Conservation (phyloP, 1,140 invertebrate genomes). For the Plectrocnemia conspersa region DNA sequence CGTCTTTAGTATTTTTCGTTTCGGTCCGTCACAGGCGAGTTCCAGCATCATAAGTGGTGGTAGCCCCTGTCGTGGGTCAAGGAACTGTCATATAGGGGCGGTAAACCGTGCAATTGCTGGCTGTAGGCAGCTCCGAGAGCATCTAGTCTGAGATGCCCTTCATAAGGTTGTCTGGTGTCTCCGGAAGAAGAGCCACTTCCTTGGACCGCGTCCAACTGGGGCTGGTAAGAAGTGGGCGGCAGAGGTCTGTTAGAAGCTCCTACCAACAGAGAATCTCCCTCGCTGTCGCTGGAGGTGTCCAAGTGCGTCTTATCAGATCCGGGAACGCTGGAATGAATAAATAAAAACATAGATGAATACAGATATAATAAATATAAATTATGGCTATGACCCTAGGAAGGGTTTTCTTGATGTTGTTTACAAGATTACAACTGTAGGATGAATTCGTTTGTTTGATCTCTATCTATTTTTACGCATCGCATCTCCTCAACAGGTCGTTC, state of each 20-base stretch:
- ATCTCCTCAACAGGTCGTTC: too few relatives aligned
- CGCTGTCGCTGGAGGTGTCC: constrained; percentile 30
- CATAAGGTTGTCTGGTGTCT: constrained; percentile 5
- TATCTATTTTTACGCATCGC: too few relatives aligned
- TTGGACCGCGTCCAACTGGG: not conserved
- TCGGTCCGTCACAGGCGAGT: not conserved
- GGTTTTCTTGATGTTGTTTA: too few relatives aligned
- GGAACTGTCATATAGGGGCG: constrained; percentile 21
- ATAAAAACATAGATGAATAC: too few relatives aligned
- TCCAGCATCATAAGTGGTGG: constrained; percentile 35
- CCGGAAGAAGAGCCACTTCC: not conserved
- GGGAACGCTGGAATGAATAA: constrained; percentile 24
- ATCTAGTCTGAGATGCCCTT: constrained; percentile 9
- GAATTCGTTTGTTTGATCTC: too few relatives aligned
- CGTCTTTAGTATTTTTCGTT: constrained; percentile 17
- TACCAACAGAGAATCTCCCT: constrained; percentile 26
- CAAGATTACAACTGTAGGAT: too few relatives aligned
- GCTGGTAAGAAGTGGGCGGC: constrained; percentile 17
- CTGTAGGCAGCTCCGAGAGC: constrained; percentile 13
- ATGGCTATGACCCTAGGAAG: too few relatives aligned
- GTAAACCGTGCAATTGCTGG: constrained; percentile 22
- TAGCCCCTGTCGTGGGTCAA: constrained; percentile 24
- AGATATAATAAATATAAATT: too few relatives aligned
- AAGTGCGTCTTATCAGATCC: constrained; percentile 31
- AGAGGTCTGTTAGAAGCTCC: constrained; percentile 3